Percentiles rank a stretch among this genome's conserved stretches.
These are phyloP conservation scores for Paramuricea clavata DNA, from an alignment of 92 coral and sea anemone genomes.

Conservation along the genomic window DNA sequence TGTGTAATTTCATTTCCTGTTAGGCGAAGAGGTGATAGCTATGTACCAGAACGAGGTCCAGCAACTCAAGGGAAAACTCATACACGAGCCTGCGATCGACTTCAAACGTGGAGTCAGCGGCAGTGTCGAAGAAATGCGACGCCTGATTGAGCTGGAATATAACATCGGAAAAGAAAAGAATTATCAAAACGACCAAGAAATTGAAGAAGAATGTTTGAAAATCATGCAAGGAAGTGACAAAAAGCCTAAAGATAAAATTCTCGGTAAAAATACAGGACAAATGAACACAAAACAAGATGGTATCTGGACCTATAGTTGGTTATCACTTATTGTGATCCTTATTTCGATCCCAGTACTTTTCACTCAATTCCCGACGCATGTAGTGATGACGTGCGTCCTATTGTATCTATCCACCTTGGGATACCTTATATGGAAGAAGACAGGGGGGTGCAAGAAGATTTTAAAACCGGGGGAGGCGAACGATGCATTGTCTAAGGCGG, in stretches of 20 bases:
- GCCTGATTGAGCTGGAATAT: conserved; percentile 30
- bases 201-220: conserved; percentile 56
- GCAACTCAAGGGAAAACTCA: conserved; percentile 51
- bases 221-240: background rate
- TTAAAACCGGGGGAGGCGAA: conserved; percentile 14
- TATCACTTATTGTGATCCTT: background rate
- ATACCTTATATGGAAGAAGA: conserved; percentile 32
- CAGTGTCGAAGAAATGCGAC: conserved; percentile 61
- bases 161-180: conserved; percentile 44
- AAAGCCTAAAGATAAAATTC: background rate
- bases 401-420: conserved; percentile 15
- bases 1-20: background rate
- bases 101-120: conserved; percentile 42
- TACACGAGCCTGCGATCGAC: conserved; percentile 36
- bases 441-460: background rate
- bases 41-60: conserved; percentile 66
- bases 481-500: conserved; percentile 32
- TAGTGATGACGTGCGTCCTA: conserved; percentile 4
- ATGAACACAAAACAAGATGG: background rate
- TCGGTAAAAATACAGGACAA: background rate
- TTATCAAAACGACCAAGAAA: conserved; percentile 52
- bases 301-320: conserved; percentile 25
- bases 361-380: conserved; percentile 25
- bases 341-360: conserved; percentile 11
- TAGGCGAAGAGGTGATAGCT: conserved; percentile 53